A percentile compares a stretch with the other conserved stretches of the same genome.
Conservation (phyloP, 2,888 invertebrate species). For the Sphaerophoria rueppellii region DNA sequence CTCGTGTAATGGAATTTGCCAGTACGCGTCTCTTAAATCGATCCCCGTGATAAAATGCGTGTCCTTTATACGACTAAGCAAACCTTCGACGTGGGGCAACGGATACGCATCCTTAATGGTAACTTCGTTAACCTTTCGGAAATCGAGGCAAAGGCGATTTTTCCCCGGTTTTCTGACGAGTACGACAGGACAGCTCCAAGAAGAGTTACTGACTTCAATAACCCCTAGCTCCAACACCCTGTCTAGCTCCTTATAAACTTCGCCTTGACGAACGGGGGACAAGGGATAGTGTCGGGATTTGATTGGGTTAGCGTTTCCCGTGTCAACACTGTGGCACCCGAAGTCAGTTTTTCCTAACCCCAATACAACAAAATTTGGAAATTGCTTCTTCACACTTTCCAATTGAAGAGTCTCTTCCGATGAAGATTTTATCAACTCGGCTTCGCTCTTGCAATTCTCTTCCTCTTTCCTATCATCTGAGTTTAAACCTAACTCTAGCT, state of each 20-base stretch:
- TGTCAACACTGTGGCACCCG: neutral
- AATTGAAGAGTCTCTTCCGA: neutral
- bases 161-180: too few relatives aligned
- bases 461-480: neutral
- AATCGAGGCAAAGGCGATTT: too few relatives aligned
- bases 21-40: neutral
- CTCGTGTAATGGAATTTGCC: neutral
- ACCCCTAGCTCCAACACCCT: too few relatives aligned
- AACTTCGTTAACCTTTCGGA: too few relatives aligned
- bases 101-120: too few relatives aligned
- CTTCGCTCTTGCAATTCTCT: neutral
- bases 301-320: too few relatives aligned
- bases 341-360: neutral
- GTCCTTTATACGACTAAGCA: too few relatives aligned
- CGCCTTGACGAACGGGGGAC: neutral
- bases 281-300: too few relatives aligned
- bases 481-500: neutral
- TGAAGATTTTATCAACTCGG: neutral
- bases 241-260: neutral
- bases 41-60: too few relatives aligned
- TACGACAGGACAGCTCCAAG: too few relatives aligned
- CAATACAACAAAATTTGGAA: neutral
- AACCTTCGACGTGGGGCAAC: too few relatives aligned
- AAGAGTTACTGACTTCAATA: too few relatives aligned
- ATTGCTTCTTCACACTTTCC: neutral